Conservation (phyloP, 2,888 invertebrate genomes). For the Alentia gelatinosa region DNA sequence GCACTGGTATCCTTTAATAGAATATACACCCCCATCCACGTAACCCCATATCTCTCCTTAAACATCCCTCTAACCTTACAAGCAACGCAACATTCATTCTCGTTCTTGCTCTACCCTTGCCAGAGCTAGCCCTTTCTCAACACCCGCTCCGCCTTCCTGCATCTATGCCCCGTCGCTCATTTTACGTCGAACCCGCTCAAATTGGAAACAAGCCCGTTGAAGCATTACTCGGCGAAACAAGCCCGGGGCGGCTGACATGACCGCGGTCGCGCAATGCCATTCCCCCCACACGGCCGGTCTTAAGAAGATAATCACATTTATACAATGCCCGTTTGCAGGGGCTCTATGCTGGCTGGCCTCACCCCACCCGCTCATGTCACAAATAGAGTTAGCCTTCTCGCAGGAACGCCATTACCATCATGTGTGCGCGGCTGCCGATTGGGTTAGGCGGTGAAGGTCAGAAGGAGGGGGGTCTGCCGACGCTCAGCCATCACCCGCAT, state of each 20-base stretch:
- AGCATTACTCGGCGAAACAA: background rate
- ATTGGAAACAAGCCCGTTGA: background rate
- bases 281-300: background rate
- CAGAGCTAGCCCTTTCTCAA: background rate
- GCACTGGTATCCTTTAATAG: too few species aligned
- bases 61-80: too few species aligned
- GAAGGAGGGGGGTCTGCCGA: background rate
- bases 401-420: background rate
- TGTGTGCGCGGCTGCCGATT: background rate
- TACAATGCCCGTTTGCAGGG: background rate
- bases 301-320: constrained; percentile 46
- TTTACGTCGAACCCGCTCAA: background rate
- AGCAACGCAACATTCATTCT: too few species aligned
- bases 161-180: background rate
- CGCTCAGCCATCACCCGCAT: background rate
- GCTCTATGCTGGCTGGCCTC: background rate
- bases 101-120: background rate
- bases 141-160: background rate
- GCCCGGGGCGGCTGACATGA: background rate
- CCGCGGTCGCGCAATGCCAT: background rate
- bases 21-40: too few species aligned
- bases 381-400: constrained; percentile 41
- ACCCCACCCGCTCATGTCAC: constrained; percentile 12
- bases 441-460: constrained; percentile 26
- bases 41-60: too few species aligned